Evolutionary conservation across 2,113 vertebrate species (phyloP).

Genomic region (Pantherophis guttatus): DNA sequence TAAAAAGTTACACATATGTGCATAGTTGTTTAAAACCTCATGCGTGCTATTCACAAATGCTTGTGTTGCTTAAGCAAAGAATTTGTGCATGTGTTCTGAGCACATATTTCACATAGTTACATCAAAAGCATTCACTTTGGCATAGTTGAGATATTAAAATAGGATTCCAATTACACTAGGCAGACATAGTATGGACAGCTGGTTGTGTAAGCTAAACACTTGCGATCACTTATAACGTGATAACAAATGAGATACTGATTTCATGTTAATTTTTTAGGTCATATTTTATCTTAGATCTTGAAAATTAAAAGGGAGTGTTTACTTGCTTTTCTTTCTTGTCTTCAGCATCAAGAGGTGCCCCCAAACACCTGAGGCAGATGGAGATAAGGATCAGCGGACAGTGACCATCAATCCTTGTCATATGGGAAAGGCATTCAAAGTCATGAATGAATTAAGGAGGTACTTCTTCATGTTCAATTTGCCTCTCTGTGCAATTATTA

Average conservation of each 20-base stretch:
- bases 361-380: conserved; percentile 69
- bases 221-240: not conserved
- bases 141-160: not conserved
- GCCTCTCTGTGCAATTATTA: conserved; percentile 25
- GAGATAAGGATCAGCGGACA: conserved; percentile 80
- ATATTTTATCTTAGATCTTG: not conserved
- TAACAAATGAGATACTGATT: not conserved
- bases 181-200: conserved; percentile 9
- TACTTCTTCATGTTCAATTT: conserved; percentile 57
- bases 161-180: conserved; percentile 1
- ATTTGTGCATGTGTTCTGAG: not conserved
- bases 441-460: conserved; percentile 95
- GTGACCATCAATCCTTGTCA: conserved; percentile 86
- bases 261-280: conserved; percentile 16
- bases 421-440: conserved; percentile 92
- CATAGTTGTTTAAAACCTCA: not conserved
- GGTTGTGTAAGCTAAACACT: not conserved
- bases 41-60: not conserved
- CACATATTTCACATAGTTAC: conserved; percentile 21
- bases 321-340: conserved; percentile 36
- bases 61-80: not conserved
- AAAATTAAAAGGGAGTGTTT: not conserved
- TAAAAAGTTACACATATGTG: not conserved
- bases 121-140: conserved; percentile 7
- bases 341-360: conserved; percentile 69